These are phyloP conservation scores for Cephalopachus bancanus DNA, from an alignment of 2,797 vertebrate genomes.

Conservation along the genomic window DNA sequence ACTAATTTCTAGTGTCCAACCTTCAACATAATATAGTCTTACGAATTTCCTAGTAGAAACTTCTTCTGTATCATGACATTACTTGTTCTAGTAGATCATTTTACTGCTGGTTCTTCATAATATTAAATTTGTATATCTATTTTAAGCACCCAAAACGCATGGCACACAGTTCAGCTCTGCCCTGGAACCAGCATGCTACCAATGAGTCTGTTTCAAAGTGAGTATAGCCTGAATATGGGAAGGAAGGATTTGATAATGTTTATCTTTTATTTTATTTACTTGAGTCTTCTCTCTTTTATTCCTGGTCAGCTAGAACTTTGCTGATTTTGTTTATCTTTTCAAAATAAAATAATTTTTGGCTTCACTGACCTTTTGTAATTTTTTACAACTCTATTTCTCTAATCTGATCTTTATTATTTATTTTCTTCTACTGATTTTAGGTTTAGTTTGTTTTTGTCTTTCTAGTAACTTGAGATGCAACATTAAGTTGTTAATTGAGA, in stretches of 20 bases:
- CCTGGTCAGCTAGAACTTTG: no score
- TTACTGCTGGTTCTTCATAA: not conserved
- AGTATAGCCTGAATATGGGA: constrained; percentile 80
- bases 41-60: not conserved
- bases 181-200: constrained; percentile 79
- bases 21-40: not conserved
- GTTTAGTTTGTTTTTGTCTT: no score
- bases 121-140: not conserved
- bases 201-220: constrained; percentile 81
- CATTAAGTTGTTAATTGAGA: no score
- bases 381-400: no score
- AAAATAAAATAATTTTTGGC: no score
- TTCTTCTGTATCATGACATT: not conserved
- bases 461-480: no score
- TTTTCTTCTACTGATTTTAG: no score
- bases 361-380: no score
- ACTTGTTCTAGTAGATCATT: not conserved
- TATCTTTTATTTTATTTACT: not conserved
- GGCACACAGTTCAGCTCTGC: constrained; percentile 81
- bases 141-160: constrained; percentile 73
- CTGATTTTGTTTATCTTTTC: no score
- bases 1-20: not conserved
- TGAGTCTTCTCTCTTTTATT: no score
- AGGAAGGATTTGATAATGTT: constrained; percentile 85
- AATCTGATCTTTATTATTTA: no score